phyloP scores from a whole-genome alignment of 1,140 invertebrate genomes.

The Drosophila athabasca region DNA sequence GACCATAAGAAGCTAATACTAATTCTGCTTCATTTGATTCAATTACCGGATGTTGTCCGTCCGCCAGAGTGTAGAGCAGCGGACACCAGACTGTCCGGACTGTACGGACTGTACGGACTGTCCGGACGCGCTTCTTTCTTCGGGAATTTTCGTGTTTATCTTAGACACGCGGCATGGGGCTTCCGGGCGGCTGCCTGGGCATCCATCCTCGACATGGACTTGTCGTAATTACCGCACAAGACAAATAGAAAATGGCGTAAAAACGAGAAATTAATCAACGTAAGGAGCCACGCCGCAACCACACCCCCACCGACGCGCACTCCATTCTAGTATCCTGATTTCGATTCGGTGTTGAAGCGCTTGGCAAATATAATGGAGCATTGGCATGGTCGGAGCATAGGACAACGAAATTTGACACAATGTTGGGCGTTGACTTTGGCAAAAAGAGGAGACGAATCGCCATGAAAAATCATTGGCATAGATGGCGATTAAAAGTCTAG shows the following conservation, averaged over 20 bases:
- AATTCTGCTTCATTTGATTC: constrained; percentile 82
- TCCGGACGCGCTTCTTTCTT: not conserved
- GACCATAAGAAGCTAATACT: constrained; percentile 78
- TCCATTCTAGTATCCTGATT: constrained; percentile 28
- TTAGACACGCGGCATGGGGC: constrained; percentile 57
- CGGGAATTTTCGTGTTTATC: constrained; percentile 62
- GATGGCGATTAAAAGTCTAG: constrained; percentile 1
- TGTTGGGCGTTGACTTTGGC: not conserved
- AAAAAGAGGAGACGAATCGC: not conserved
- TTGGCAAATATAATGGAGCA: constrained; percentile 60
- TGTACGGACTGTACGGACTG: not conserved
- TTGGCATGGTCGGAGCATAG: constrained; percentile 12
- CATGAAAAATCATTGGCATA: too few relatives aligned
- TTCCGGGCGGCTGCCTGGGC: constrained; percentile 3
- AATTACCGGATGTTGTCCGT: constrained; percentile 76
- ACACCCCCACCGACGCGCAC: not conserved
- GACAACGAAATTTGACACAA: constrained; percentile 14
- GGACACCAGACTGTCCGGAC: constrained; percentile 7
- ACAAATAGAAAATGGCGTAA: constrained; percentile 81
- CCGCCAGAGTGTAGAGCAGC: constrained; percentile 13
- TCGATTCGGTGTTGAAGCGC: constrained; percentile 65
- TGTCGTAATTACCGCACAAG: constrained; percentile 78
- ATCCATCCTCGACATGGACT: constrained; percentile 52
- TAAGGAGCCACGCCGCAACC: constrained; percentile 1
- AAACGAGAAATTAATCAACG: constrained; percentile 81